Evolutionary conservation across 2,113 vertebrate species (phyloP).

Genomic region (Paramormyrops kingsleyae): DNA sequence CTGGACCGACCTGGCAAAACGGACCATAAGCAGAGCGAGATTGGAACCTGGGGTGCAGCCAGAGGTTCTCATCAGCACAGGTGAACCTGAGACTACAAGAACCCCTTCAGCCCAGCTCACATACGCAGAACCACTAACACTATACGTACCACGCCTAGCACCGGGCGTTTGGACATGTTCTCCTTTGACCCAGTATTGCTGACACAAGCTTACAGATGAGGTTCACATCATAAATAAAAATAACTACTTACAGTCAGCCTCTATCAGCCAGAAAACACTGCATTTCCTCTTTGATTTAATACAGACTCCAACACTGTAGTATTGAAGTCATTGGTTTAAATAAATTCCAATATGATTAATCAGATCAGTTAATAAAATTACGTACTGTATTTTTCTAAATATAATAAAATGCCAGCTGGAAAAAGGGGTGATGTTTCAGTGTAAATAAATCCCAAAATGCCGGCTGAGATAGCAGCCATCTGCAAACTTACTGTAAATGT

Average conservation of each 20-base stretch:
- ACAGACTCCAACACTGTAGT: not conserved
- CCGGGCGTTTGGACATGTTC: not conserved
- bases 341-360: not conserved
- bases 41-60: conserved; percentile 77
- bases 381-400: not conserved
- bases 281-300: not conserved
- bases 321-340: not conserved
- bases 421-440: not conserved
- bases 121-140: not conserved
- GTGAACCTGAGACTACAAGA: conserved; percentile 44
- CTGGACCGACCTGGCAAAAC: conserved; percentile 86
- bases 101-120: not conserved
- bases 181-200: not conserved
- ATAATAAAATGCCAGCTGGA: not conserved
- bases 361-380: not conserved
- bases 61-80: conserved; percentile 74
- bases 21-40: conserved; percentile 76
- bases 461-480: not conserved
- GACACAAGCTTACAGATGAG: not conserved
- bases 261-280: not conserved
- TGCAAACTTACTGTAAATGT: not conserved
- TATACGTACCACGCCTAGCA: not conserved
- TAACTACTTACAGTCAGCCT: too few relatives aligned
- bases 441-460: not conserved
- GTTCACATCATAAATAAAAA: not conserved